Base-by-base conservation (phyloP, 1,140 invertebrate genomes). In the Leucophenga varia region DNA sequence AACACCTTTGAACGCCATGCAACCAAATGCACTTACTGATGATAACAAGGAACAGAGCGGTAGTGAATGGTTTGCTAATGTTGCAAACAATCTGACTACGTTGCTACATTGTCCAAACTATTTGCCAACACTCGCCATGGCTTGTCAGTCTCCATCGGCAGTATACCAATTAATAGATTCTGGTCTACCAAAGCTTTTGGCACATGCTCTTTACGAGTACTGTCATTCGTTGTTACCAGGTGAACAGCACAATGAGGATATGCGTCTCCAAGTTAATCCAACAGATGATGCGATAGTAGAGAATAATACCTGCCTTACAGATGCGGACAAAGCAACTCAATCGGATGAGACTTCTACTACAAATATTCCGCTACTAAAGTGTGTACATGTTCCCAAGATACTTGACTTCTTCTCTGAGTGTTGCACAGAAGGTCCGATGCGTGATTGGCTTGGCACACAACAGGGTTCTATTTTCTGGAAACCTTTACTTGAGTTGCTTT, bases 391-490 rank as follows among this genome's bases (percentile, higher is more conserved):
- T 19, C 76, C 84, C 3, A 79, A 82, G 34, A 82, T 93, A 17
- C 79, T 95, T 25, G 84, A 89, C 59, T 93, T 93, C 77, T 85
- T 92, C 52, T 84, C 87, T 1, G 84, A 88, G 41, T 79, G 91
- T 34, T 90, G 89, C 71, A 82, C 85, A 8, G 89, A 92, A 59
- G 83, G 87, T 6, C 78, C 82, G 47, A 86, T 94, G 79, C 86
- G 90, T 46, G 88, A 93, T 72, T 95, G 91, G 92, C 79, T 94
- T 16, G 91, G 91, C 3, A 82, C 80, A 3, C 76, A 81, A 39
- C 84, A 91, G 55, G 91, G 90, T 1, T 84, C 84, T 16, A 79
- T 81, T 6, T 95, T 94, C 76, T 94, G 91, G 91, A 80, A 85
- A 12, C 87, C 89, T 3, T 75, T 95, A 28, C 78, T 94, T 2